Evolutionary conservation across 2,797 vertebrate genomes (phyloP), one percentile per base, ranked within the genome.

Genomic region (Gobionotothen gibberifrons): DNA sequence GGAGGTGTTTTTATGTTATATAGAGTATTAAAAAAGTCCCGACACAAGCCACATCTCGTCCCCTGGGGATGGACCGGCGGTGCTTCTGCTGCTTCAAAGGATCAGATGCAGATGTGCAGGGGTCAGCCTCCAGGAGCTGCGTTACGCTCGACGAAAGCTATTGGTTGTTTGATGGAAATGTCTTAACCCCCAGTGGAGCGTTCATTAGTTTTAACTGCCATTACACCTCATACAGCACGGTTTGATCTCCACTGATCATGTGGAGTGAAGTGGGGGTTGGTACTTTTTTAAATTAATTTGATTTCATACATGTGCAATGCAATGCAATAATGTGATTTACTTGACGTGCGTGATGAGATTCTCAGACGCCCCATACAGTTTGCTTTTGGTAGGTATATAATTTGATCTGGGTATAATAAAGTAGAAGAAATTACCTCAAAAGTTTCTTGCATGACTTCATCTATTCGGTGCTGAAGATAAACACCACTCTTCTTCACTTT

Each of bases 151-250:
- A 74, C 65, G 11, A 51, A 71, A 62, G 26, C 16, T 47, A 51
- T 17, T 52, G 54, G 32, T 42, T 70, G 68, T 83, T 85, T 81
- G 53, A 79, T 54, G 69, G 67, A 69, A 74, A 79, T 5, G 22
- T 17, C 49, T 75, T 72, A 47, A 66, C 74, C 68, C 61, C 53
- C 64, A 59, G 79, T 58, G 81, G 65, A 69, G 81, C 47, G 51
- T 82, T 86, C 72, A 44, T 86, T 83, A 76, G 39, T 52, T 85
- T 88, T 89, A 82, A 86, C 68, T 52, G 58, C 69, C 65, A 62
- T 58, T 62, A 47, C 82, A 86, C 66, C 87, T 87, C 79, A 63
- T 87, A 86, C 85, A 84, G 72, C 78, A 53, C 0, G 68, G 81
- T 87, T 81, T 76, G 66, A 88, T 86, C 78, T 73, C 62, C 13